Evolutionary conservation across 2,113 vertebrate species (phyloP), one percentile per base, ranked within the genome.

Genomic region (Sitta europaea): DNA sequence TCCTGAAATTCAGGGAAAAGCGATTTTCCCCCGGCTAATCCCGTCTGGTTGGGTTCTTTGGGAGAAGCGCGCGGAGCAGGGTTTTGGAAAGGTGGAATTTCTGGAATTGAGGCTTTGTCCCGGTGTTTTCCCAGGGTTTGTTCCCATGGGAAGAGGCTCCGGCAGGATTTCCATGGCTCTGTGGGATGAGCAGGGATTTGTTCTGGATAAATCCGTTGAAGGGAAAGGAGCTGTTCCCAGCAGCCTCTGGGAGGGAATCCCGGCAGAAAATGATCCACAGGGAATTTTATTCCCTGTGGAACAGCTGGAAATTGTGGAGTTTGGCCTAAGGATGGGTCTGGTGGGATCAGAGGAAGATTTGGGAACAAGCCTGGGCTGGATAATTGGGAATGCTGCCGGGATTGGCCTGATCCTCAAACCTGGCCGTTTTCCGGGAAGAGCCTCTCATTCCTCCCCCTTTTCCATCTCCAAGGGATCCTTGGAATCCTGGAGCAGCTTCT

Each of bases 61-160:
- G 27, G n/a, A 68, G 27, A 12, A 27, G 28, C 48, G 1, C 14
- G 0, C 0, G 1, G 31, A 25, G 19, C 0, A 0, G 8, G 33
- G 6, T 2, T 48, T 45, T 38, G 45, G 67, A 7, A 47, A 35
- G 29, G 18, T 4, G 38, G 40, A 27, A 33, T 4, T 2, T 15
- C 5, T 16, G 16, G 21, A 3, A 25, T n/a, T n/a, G n/a, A 2
- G 11, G 18, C 40, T 53, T n/a, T n/a, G n/a, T 38, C 16, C 47
- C 1, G 1, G 5, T n/a, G 36, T 74, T 81, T 65, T 74, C 86
- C 5, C 0, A 14, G 9, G 70, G 29, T 5, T 82, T 17, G 10
- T 75, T 35, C 42, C 45, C 24, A 1, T 3, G 61, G 91, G 45
- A 57, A 68, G 62, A 17, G 29, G 8, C 19, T 42, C 0, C 5